Evolutionary conservation across 2,797 vertebrate genomes (phyloP), one percentile per base, ranked within the genome.

Genomic region (Sebastes cheni): DNA sequence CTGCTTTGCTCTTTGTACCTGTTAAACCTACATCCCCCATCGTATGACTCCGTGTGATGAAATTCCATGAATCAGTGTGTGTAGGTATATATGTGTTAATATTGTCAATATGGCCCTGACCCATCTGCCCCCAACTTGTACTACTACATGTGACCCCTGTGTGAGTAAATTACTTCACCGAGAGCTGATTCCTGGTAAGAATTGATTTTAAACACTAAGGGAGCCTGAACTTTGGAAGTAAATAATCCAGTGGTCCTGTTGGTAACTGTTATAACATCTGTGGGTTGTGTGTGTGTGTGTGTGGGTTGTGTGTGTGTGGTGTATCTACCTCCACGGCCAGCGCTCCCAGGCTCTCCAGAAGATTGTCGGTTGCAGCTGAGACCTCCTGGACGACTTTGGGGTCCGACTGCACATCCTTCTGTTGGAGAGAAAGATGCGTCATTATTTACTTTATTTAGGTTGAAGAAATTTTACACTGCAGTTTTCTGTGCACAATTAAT

Each of bases 311-410:
- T 34, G 55, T 42, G 36, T 60, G 8, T 12, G 13, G 36, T 79
- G 77, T 42, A 77, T 93, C 91, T 96, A 99, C 98, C 97, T 99
- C 97, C 81, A 96, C 95, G 23, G 96, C 90, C 87, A 99, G 93
- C 0, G 91, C 91, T 55, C 96, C 96, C 13, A 99, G 34, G 89
- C 97, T 99, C 71, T 95, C 94, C 90, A 96, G 90, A 77, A 99
- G 93, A 23, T 81, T 82, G 84, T 96, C 95, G 2, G 97, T 96
- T 52, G 97, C 96, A 89, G 95, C 95, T 3, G 95, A 95, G 72
- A 99, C 95, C 18, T 96, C 96, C 79, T 95, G 89, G 39, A 94
- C 89, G 0, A 91, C 93, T 88, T 97, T 90, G 67, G 97, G 96
- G 82, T 97, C 95, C 2, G 96, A 95, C 85, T 87, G 95, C 62